Evolutionary conservation across 2,113 vertebrate species (phyloP), one percentile per base, ranked within the genome.

Genomic region (Atlantisia rogersi): DNA sequence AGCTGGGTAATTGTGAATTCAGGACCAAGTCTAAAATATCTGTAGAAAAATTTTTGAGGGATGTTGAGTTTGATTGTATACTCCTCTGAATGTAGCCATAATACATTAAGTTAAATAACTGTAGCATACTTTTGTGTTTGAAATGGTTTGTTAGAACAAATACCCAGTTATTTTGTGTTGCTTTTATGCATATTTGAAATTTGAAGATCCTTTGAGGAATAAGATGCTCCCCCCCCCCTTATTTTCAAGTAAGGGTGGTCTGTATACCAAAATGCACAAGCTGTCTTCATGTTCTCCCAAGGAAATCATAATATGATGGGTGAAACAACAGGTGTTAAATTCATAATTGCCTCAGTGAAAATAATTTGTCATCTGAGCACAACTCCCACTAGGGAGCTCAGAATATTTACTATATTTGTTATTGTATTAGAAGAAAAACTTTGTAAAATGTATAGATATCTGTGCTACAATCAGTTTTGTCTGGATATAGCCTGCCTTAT

Each of bases 291-390:
- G 67, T 89, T 84, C 88, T 97, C 44, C 69, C 55, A 77, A 94
- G 77, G 92, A 97, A 94, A 89, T 88, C 55, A 69, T 40, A 91
- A 56, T 52, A 75, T 26, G 93, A 58, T 94, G 76, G 78, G 73
- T 95, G 81, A 93, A 94, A 89, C 39, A 88, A 64, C 58, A 94
- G 77, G 60, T 94, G 73, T 48, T 95, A 85, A 50, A 32, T 83
- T 70, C 37, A 76, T 82, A 92, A 94, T 95, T 96, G 79, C 32
- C 70, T 65, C 15, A 83, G 60, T 64, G 86, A 95, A 96, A 97
- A 78, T 77, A 50, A 90, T 92, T 74, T 79, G 28, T 95, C 73
- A 80, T 35, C 44, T 91, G 40, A 94, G 44, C 12, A 44, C 39
- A 95, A 26, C 12, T 89, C 28, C 28, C 18, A 63, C 22, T 64